These are phyloP conservation scores for Phaetusa simplex DNA, from an alignment of 2,113 vertebrate genomes.

Conservation along the genomic window DNA sequence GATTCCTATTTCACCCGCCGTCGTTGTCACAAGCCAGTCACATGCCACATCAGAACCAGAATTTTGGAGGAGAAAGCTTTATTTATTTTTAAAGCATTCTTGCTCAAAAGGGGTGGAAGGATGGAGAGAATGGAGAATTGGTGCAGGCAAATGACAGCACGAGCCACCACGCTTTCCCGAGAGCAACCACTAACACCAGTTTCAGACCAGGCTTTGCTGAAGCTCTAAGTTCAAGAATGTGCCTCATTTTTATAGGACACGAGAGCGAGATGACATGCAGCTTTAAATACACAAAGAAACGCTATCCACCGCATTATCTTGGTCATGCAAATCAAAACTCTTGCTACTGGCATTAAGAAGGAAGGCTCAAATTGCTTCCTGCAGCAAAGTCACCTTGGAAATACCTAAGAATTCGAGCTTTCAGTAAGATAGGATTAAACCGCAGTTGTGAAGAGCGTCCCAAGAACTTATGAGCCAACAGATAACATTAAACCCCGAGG, in stretches of 20 bases:
- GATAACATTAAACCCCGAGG: neutral
- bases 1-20: neutral
- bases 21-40: neutral
- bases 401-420: neutral
- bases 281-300: neutral
- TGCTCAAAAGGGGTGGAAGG: neutral
- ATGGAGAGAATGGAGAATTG: neutral
- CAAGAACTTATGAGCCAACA: neutral
- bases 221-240: neutral
- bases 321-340: neutral
- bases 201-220: neutral
- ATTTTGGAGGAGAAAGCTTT: neutral
- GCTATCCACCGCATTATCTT: neutral
- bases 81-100: neutral
- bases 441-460: neutral
- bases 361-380: neutral
- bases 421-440: neutral
- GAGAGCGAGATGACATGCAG: rapidly evolving
- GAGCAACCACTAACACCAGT: neutral
- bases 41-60: neutral
- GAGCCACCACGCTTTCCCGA: neutral
- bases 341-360: neutral
- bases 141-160: neutral
- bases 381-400: neutral
- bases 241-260: neutral